These are phyloP conservation scores for Akabosia matsudoensis DNA, from an alignment of 1,140 invertebrate genomes.

Conservation along the genomic window DNA sequence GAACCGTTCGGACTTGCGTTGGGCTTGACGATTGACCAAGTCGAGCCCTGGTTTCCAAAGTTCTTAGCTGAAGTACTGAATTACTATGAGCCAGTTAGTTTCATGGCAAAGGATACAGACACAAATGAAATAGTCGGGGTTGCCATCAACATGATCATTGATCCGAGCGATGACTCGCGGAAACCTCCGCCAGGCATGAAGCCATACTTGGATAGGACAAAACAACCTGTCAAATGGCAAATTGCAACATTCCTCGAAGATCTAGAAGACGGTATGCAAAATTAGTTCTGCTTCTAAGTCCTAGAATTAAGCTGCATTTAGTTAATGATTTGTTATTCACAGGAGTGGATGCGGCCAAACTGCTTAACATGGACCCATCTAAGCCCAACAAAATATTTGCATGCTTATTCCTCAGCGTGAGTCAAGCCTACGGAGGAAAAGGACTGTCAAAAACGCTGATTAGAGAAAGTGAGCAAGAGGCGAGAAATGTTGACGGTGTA, in stretches of 20 bases:
- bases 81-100: constrained; percentile 10
- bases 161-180: neutral
- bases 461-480: constrained; percentile 2
- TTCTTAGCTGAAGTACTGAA: neutral
- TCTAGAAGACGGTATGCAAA: constrained; percentile 10
- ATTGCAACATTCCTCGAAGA: constrained; percentile 26
- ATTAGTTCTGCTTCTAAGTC: too few relatives aligned
- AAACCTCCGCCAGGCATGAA: constrained; percentile 11
- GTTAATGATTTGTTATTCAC: neutral
- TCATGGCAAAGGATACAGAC: constrained; percentile 15
- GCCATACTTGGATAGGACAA: neutral
- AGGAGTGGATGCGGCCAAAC: neutral
- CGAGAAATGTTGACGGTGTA: neutral
- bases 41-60: neutral
- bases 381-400: neutral
- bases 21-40: constrained; percentile 8
- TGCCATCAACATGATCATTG: neutral
- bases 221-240: constrained; percentile 11
- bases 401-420: constrained; percentile 13
- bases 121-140: constrained; percentile 18
- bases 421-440: neutral
- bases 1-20: constrained; percentile 15
- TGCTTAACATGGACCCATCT: neutral
- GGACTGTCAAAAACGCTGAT: constrained; percentile 7
- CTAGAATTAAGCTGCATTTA: too few relatives aligned